These are phyloP conservation scores for Thinocorus orbignyianus DNA, from an alignment of 2,113 vertebrate species.

Conservation along the genomic window DNA sequence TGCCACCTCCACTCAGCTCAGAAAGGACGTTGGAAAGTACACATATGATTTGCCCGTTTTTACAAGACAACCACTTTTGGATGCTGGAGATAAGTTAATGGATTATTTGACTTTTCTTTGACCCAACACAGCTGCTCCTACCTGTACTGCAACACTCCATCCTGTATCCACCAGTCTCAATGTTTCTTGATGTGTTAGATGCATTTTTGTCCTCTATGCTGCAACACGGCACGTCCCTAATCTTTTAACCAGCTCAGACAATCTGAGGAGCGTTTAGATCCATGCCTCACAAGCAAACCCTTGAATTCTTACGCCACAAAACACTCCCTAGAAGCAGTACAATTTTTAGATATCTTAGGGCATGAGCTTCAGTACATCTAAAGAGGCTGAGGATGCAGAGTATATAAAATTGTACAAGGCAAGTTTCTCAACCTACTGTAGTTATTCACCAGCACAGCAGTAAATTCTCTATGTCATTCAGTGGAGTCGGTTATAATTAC, in stretches of 20 bases:
- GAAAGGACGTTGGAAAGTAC: background rate
- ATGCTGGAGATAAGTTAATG: background rate
- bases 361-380: background rate
- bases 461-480: background rate
- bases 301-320: background rate
- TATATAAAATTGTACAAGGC: background rate
- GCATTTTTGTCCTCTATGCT: background rate
- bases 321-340: background rate
- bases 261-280: background rate
- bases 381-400: background rate
- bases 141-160: background rate
- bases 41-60: rapidly evolving
- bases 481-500: background rate
- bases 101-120: background rate
- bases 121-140: background rate
- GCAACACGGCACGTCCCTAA: background rate
- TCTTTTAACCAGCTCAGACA: background rate
- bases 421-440: background rate
- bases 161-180: background rate
- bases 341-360: background rate
- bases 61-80: background rate
- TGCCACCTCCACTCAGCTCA: background rate
- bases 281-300: background rate
- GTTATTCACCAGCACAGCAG: background rate
- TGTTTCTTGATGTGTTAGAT: background rate